A percentile compares a stretch with the other conserved stretches of the same genome.
These are phyloP conservation scores for Caracal caracal DNA, from an alignment of 2,113 vertebrate species.

Conservation along the genomic window DNA sequence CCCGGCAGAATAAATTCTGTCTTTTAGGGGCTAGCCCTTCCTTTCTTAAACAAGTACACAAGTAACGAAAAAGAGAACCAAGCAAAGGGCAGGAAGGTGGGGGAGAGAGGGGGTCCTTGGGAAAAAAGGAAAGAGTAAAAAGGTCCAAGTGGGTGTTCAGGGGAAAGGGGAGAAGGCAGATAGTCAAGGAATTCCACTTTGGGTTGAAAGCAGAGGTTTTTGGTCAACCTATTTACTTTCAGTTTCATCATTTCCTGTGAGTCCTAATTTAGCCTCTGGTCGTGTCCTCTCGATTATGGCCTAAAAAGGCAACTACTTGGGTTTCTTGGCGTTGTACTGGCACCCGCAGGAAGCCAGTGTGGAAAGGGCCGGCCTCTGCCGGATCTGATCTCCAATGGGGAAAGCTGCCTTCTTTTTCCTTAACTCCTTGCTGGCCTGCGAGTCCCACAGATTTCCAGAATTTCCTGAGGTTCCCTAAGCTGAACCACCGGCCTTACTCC, in stretches of 20 bases:
- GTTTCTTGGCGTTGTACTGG: conserved; percentile 82
- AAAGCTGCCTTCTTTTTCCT: conserved; percentile 8
- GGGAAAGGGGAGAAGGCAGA: not conserved
- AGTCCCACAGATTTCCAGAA: not conserved
- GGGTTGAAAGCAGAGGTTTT: conserved; percentile 77
- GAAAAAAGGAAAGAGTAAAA: not conserved
- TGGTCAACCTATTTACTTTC: conserved; percentile 82
- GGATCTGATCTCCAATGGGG: conserved; percentile 69
- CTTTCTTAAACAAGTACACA: not conserved
- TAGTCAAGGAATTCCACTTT: conserved; percentile 66
- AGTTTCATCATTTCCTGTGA: conserved; percentile 88
- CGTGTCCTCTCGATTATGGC: conserved; percentile 86
- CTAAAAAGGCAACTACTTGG: conserved; percentile 89
- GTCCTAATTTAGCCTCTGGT: conserved; percentile 84
- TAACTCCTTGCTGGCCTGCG: conserved; percentile 63
- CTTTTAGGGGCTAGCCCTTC: not conserved
- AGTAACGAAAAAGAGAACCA: not conserved
- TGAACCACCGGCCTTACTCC: not conserved
- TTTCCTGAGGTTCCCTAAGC: not conserved
- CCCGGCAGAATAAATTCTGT: not conserved
- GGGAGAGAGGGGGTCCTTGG: not conserved
- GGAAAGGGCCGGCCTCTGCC: conserved; percentile 71
- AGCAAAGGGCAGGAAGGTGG: not conserved
- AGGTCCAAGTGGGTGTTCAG: not conserved
- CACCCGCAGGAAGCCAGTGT: conserved; percentile 83